These are phyloP conservation scores for Mactra quadrangularis DNA, from an alignment of 1,140 invertebrate species.

Conservation along the genomic window DNA sequence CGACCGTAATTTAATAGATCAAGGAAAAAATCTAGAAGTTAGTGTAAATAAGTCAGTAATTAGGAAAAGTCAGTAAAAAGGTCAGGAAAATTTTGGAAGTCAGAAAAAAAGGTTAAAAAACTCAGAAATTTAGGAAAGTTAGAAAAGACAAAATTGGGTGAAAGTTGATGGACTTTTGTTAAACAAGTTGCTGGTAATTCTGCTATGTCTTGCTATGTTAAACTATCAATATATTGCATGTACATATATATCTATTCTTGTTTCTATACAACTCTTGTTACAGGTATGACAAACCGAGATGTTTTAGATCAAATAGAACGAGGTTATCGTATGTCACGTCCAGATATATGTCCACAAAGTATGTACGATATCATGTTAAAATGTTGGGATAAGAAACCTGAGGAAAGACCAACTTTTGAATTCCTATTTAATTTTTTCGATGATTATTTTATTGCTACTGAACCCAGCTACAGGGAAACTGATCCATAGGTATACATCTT, in stretches of 20 bases:
- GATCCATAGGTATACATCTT: conserved; percentile 35
- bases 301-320: conserved; percentile 97
- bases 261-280: conserved; percentile 10
- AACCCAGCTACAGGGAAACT: conserved; percentile 44
- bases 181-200: too few species aligned
- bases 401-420: conserved; percentile 97
- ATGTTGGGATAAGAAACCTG: conserved; percentile 88
- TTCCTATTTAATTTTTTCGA: conserved; percentile 99
- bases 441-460: conserved; percentile 89
- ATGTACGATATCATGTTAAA: conserved; percentile 87
- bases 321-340: conserved; percentile 96
- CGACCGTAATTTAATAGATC: too few species aligned
- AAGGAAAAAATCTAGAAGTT: too few species aligned
- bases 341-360: conserved; percentile 90
- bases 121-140: too few species aligned
- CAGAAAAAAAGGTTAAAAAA: too few species aligned
- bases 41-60: too few species aligned
- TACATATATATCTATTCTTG: conserved; percentile 1
- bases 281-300: conserved; percentile 90
- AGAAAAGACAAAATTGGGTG: too few species aligned
- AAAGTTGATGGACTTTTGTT: too few species aligned
- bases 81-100: too few species aligned
- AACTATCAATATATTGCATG: too few species aligned
- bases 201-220: too few species aligned
- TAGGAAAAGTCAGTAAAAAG: too few species aligned